Conservation (phyloP, 2,888 invertebrate species). For the Apeira syringaria region DNA sequence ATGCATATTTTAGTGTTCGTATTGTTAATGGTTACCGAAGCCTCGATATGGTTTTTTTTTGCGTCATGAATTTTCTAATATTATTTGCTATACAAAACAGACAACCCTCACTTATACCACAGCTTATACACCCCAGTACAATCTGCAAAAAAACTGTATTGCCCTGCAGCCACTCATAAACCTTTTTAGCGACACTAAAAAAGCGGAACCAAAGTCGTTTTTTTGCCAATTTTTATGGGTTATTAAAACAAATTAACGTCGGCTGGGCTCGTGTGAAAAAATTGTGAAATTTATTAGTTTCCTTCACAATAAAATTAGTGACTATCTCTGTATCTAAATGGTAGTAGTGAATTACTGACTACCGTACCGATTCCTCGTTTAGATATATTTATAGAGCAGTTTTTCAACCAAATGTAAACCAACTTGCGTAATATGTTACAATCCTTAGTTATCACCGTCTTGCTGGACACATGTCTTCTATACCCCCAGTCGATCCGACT, state of each 20-base stretch:
- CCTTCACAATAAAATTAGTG: slow-evolving; percentile 73
- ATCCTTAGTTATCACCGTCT: too few species aligned
- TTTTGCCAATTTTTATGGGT: slow-evolving; percentile 69
- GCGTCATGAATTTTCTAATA: too few species aligned
- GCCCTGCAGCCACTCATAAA: slow-evolving; percentile 40
- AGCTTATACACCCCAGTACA: too few species aligned
- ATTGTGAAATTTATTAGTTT: slow-evolving; percentile 70
- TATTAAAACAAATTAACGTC: slow-evolving; percentile 77
- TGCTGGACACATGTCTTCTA: too few species aligned
- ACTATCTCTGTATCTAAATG: slow-evolving; percentile 70
- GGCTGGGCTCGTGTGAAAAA: slow-evolving; percentile 37
- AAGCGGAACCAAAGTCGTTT: slow-evolving; percentile 62
- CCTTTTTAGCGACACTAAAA: slow-evolving; percentile 59
- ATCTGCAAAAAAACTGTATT: slow-evolving; percentile 2
- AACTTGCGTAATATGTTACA: too few species aligned
- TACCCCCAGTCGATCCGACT: too few species aligned
- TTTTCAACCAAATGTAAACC: slow-evolving; percentile 6
- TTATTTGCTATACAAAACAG: too few species aligned
- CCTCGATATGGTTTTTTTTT: too few species aligned
- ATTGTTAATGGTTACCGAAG: too few species aligned
- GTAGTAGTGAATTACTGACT: slow-evolving; percentile 52
- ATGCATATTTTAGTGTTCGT: too few species aligned
- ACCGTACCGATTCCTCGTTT: slow-evolving; percentile 40
- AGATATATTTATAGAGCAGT: slow-evolving; percentile 44
- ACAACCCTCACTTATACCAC: too few species aligned